Evolutionary conservation across 1,140 invertebrate genomes (phyloP), one percentile per base, ranked within the genome.

Genomic region (Cotesia vestalis): DNA sequence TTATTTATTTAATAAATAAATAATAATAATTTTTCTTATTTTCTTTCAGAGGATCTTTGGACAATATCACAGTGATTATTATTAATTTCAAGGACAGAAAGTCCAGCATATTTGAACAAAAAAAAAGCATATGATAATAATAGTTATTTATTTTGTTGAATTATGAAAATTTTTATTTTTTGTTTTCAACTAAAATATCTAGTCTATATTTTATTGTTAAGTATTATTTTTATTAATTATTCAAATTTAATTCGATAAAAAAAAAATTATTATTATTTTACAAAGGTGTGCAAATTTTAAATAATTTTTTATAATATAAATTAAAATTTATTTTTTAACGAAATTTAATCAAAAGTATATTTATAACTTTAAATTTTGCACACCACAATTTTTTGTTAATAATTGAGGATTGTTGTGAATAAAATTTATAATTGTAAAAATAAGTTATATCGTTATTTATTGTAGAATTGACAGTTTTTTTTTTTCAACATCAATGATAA

Each of bases 1-100:
- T 51, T 63, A 66, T 14, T 27, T 17, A 51, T 52, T 57, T 61
- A 51, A 60, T 60, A 60, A 51, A 60, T 60, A 60, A 40, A 57
- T 6, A 60, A 68, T 27, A 52, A 61, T 62, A 17, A 57, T 53
- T 67, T 66, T 5, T 68, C 63, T 70, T 69, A 46, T 69, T 53
- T 55, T 40, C 27, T 81, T 79, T 8, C 73, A 86, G 94, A 78
- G 96, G 96, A 34, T 98, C 96, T 3, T 89, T 95, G 67, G 97
- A 99, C 87, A 99, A 99, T 87, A 98, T 99, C 66, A 97, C 96
- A 36, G 95, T 98, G 12, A 88, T 98, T 80, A 90, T 99, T 57
- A 94, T 98, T 60, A 94, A 96, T 86, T 93, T 98, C 79, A 89
- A 89, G 78, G 88, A 93, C 83, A 89, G 88, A 64, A 86, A 85